Evolutionary conservation across 2,113 vertebrate species (phyloP), one percentile per base, ranked within the genome.

Genomic region (Pterocles gutturalis): DNA sequence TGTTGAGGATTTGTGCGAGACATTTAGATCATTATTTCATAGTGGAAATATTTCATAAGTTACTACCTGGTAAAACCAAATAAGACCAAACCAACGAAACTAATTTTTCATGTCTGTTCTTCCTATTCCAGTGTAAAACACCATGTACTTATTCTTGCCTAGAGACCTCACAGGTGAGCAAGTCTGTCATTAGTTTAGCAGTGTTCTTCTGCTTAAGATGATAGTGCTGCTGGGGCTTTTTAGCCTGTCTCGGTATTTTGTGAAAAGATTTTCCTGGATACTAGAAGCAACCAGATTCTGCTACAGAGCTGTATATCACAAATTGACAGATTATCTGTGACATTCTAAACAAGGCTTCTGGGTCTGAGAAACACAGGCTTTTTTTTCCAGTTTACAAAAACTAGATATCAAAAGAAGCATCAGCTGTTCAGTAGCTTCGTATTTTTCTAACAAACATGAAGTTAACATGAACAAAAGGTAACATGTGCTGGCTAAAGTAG

Each of bases 1-100:
- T 77, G 70, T 22, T 69, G 58, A 85, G 58, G 62, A 90, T 88
- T 88, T 95, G 53, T 41, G 58, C 73, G 33, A 83, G n/a, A 83
- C 25, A 31, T 79, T 87, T 89, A 70, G 2, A 17, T 54, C 87
- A 64, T 89, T 87, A 91, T 85, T 82, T 72, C 26, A 33, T 25
- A 88, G 17, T n/a, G 48, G 34, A 76, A 83, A 66, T 55, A 46
- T 91, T 96, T 87, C 21, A 26, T 66, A 58, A 70, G 28, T 45
- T 49, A n/a, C 17, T 65, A 61, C 25, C 29, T 38, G 16, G 46
- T 71, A 79, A 96, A 91, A 89, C 26, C 19, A 78, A 92, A 85
- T 60, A 17, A 92, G 73, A 31, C 7, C 5, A 41, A 76, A 72
- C 4, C 8, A 79, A 69, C 36, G 87, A 62, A 87, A 33, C 4